Evolutionary conservation across 2,888 invertebrate genomes (phyloP).

Genomic region (Xestia xanthographa): DNA sequence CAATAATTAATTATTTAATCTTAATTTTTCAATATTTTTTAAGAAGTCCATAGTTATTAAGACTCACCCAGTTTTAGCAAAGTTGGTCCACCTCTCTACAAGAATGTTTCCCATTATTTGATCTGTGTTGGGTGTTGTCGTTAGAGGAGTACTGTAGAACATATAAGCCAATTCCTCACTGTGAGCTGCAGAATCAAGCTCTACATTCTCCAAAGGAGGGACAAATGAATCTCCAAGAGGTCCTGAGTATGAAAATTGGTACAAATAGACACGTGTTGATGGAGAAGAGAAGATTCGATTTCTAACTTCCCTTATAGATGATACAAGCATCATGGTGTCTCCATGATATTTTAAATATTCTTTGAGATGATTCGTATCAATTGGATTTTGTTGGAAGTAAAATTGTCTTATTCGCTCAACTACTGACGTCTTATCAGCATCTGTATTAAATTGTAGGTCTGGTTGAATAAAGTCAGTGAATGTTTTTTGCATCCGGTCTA

Average conservation of each 20-base stretch:
- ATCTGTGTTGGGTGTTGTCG: conserved; percentile 68
- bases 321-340: conserved; percentile 84
- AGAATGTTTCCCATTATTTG: conserved; percentile 77
- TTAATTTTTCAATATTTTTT: not conserved
- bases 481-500: conserved; percentile 79
- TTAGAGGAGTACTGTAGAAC: conserved; percentile 71
- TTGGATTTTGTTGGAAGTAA: conserved; percentile 76
- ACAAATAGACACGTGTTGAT: conserved; percentile 77
- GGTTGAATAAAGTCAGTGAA: conserved; percentile 83
- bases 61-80: conserved; percentile 83
- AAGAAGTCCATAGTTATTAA: not conserved
- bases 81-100: conserved; percentile 85
- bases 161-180: conserved; percentile 85
- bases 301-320: conserved; percentile 81
- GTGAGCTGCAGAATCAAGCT: conserved; percentile 79
- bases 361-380: conserved; percentile 68
- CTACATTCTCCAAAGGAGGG: conserved; percentile 69
- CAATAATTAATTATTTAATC: not conserved
- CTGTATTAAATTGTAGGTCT: conserved; percentile 78
- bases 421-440: conserved; percentile 68
- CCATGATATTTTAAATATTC: conserved; percentile 82
- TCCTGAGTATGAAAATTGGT: conserved; percentile 86
- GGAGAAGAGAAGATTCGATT: conserved; percentile 71
- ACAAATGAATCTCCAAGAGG: conserved; percentile 76
- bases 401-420: conserved; percentile 74